Evolutionary conservation across 2,888 invertebrate genomes (phyloP).

Genomic region (Xylota sylvarum): DNA sequence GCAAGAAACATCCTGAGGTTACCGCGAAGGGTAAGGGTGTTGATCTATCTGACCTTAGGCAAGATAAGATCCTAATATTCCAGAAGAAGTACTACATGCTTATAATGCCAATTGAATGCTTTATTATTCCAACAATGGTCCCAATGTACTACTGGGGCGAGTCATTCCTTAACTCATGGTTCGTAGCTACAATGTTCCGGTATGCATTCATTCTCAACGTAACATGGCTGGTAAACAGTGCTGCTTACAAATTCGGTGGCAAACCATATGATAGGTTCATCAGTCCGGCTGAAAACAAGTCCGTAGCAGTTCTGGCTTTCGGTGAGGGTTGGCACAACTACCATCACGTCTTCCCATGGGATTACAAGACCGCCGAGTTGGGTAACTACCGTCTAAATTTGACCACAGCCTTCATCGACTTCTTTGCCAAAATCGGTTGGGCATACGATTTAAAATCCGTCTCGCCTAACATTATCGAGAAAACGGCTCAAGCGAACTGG

Average conservation of each 20-base stretch:
- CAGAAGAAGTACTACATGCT: conserved; percentile 94
- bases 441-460: conserved; percentile 95
- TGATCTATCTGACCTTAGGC: conserved; percentile 92
- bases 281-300: conserved; percentile 88
- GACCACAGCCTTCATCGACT: conserved; percentile 91
- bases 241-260: conserved; percentile 92
- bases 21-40: conserved; percentile 93
- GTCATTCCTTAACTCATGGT: conserved; percentile 88
- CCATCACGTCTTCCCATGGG: conserved; percentile 94
- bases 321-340: conserved; percentile 95
- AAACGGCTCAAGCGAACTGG: conserved; percentile 90
- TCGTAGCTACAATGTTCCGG: conserved; percentile 90
- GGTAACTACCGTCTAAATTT: conserved; percentile 90
- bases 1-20: conserved; percentile 95
- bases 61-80: conserved; percentile 93
- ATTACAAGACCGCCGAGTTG: conserved; percentile 93
- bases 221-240: conserved; percentile 96
- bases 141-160: conserved; percentile 93
- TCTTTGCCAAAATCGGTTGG: conserved; percentile 93
- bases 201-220: conserved; percentile 93
- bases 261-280: conserved; percentile 91
- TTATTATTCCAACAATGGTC: conserved; percentile 90
- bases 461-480: conserved; percentile 88
- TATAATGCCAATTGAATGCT: conserved; percentile 91
- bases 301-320: conserved; percentile 87